These are phyloP conservation scores for Romanogobio albipinnatus DNA, from an alignment of 2,113 vertebrate species.

Conservation along the genomic window DNA sequence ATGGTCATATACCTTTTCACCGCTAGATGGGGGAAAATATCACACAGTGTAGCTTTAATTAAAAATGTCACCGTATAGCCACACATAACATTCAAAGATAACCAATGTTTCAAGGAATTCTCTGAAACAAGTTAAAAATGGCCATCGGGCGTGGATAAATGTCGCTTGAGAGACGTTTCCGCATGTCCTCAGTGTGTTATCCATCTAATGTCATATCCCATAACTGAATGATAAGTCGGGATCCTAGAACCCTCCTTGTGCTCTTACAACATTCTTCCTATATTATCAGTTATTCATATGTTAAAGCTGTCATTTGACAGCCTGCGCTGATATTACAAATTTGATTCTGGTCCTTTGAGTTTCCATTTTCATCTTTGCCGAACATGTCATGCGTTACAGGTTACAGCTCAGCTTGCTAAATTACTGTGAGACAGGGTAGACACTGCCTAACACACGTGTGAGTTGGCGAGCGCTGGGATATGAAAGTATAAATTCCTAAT, in stretches of 20 bases:
- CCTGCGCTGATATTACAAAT: conserved; percentile 40
- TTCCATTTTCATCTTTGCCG: conserved; percentile 45
- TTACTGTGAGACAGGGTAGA: conserved; percentile 36
- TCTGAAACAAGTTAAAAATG: background rate
- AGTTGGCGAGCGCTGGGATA: conserved; percentile 18
- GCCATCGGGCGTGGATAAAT: background rate
- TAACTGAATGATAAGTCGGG: background rate
- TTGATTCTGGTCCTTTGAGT: conserved; percentile 43
- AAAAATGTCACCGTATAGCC: background rate
- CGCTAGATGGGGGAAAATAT: no score
- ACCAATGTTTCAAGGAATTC: background rate
- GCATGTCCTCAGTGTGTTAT: background rate
- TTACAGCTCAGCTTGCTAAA: conserved; percentile 39
- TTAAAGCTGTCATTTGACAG: conserved; percentile 46
- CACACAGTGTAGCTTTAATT: no score
- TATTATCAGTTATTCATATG: conserved; percentile 38
- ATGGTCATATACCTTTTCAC: no score
- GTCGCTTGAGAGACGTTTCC: background rate
- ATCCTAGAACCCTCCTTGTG: conserved; percentile 7
- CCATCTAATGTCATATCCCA: conserved; percentile 2
- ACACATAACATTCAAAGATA: background rate
- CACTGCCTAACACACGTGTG: background rate
- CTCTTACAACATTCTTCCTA: conserved; percentile 13
- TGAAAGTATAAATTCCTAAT: conserved; percentile 55
- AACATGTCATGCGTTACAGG: conserved; percentile 46